These are phyloP conservation scores for Lithobates sylvaticus DNA, from an alignment of 2,797 vertebrate species.

Conservation along the genomic window DNA sequence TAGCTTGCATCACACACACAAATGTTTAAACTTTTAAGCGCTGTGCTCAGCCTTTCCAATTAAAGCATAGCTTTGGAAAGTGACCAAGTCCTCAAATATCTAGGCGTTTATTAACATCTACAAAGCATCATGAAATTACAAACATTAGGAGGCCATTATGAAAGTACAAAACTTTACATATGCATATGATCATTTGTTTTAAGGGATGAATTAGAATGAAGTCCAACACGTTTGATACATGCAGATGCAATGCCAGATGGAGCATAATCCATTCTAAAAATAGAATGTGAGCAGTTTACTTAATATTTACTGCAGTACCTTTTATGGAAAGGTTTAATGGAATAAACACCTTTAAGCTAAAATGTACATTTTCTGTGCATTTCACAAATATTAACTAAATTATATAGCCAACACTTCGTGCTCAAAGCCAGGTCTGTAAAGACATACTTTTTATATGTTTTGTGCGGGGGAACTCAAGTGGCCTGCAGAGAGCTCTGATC, in stretches of 20 bases:
- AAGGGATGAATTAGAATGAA: not conserved
- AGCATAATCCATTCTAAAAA: conserved; percentile 1
- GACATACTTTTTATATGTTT: too few species aligned
- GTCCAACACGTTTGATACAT: not conserved
- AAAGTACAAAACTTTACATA: conserved; percentile 37
- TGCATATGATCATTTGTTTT: not conserved
- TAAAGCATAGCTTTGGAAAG: conserved; percentile 53
- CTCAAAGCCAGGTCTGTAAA: too few species aligned
- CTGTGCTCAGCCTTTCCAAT: conserved; percentile 50
- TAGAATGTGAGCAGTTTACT: not conserved
- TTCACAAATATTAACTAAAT: too few species aligned
- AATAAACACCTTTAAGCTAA: not conserved
- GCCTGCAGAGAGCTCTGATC: too few species aligned
- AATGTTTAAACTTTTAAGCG: conserved; percentile 51
- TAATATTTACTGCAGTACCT: not conserved
- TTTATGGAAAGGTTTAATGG: not conserved
- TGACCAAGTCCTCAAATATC: conserved; percentile 55
- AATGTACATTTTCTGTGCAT: too few species aligned
- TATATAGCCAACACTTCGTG: too few species aligned
- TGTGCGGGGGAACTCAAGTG: too few species aligned
- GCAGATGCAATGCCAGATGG: not conserved
- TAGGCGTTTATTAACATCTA: conserved; percentile 39
- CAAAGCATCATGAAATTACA: conserved; percentile 24
- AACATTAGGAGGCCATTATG: conserved; percentile 45
- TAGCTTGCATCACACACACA: conserved; percentile 56